Conservation (phyloP, 53 echinoderm and acorn worm species). For the Holothuria leucospilota region DNA sequence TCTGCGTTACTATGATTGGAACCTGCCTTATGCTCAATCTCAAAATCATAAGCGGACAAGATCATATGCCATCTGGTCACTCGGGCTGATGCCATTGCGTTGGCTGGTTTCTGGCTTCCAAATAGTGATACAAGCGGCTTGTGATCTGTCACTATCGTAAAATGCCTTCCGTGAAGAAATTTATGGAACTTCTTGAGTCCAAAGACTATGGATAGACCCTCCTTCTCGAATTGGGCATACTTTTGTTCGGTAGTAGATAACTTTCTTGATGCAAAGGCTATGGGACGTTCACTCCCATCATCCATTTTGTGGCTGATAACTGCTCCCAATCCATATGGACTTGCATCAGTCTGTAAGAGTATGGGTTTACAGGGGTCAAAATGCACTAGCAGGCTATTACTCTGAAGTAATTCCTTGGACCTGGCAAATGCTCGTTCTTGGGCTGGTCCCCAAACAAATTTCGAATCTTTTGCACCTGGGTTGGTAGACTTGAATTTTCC, state of each 20-base stretch:
- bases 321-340: constrained; percentile 64
- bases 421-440: constrained; percentile 25
- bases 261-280: constrained; percentile 69
- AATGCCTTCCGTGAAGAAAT: constrained; percentile 42
- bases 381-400: background rate
- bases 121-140: constrained; percentile 33
- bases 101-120: constrained; percentile 56
- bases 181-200: constrained; percentile 73
- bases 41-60: constrained; percentile 50
- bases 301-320: constrained; percentile 58
- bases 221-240: constrained; percentile 53
- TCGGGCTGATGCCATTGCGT: constrained; percentile 55
- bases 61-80: constrained; percentile 58
- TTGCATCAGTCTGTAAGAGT: constrained; percentile 70
- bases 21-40: constrained; percentile 55
- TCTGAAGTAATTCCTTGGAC: constrained; percentile 45
- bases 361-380: constrained; percentile 54
- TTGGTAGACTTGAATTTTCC: background rate
- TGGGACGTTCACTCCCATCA: constrained; percentile 63
- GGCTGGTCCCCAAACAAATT: constrained; percentile 39
- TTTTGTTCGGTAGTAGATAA: constrained; percentile 46
- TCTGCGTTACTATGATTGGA: constrained; percentile 64
- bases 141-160: constrained; percentile 56
- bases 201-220: constrained; percentile 59
- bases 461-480: background rate